phyloP scores from a whole-genome alignment of 2,113 vertebrate species.

The Notothenia coriiceps region DNA sequence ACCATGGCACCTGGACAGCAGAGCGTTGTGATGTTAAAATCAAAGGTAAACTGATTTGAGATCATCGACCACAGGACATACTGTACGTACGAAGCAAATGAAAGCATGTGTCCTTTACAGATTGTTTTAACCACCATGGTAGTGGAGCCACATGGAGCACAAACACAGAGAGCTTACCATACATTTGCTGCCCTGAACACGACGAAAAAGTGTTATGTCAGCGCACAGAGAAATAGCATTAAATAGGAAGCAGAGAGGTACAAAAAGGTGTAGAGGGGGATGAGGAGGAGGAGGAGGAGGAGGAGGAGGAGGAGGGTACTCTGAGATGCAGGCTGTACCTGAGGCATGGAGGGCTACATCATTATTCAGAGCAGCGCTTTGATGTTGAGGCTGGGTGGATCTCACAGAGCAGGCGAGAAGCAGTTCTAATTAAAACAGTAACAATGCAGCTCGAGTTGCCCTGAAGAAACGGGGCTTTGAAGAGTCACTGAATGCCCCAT shows the following conservation, averaged over 20 bases:
- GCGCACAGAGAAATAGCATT: slow-evolving; percentile 53
- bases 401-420: slow-evolving; percentile 70
- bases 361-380: slow-evolving; percentile 79
- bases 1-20: neutral
- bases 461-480: slow-evolving; percentile 73
- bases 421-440: slow-evolving; percentile 79
- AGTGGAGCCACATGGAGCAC: slow-evolving; percentile 4
- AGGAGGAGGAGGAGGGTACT: neutral
- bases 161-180: slow-evolving; percentile 11
- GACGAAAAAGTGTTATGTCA: slow-evolving; percentile 73
- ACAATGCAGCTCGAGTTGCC: slow-evolving; percentile 73
- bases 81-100: neutral
- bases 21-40: neutral
- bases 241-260: slow-evolving; percentile 58
- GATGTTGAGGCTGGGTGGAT: slow-evolving; percentile 77
- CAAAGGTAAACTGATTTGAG: neutral
- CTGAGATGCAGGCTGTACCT: slow-evolving; percentile 75
- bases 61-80: neutral
- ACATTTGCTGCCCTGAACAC: slow-evolving; percentile 34
- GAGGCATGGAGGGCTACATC: slow-evolving; percentile 75
- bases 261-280: slow-evolving; percentile 52
- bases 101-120: slow-evolving; percentile 10
- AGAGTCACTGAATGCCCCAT: slow-evolving; percentile 77
- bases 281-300: neutral
- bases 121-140: neutral